These are phyloP conservation scores for Murina feae DNA, from an alignment of 2,113 vertebrate species.

Conservation along the genomic window DNA sequence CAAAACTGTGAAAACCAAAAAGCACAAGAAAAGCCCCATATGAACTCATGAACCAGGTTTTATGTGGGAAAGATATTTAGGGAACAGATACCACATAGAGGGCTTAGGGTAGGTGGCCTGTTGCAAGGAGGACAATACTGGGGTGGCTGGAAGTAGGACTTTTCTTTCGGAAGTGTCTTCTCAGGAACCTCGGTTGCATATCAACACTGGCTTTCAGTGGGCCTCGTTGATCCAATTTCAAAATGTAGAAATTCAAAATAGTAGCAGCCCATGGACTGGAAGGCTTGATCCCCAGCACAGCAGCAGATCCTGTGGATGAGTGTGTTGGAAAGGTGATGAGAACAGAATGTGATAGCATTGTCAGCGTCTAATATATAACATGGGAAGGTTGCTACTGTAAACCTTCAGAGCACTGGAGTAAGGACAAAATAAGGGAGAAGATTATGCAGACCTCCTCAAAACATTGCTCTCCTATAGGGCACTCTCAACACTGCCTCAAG, in stretches of 20 bases:
- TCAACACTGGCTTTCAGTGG: not conserved
- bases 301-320: not conserved
- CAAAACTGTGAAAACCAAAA: conserved; percentile 30
- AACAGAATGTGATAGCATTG: not conserved
- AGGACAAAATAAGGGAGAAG: not conserved
- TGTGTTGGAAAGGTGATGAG: not conserved
- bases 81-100: not conserved
- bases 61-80: conserved; percentile 29
- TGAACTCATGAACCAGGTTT: conserved; percentile 27
- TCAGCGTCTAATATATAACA: not conserved
- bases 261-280: not conserved
- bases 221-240: not conserved
- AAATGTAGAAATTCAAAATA: not conserved
- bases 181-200: not conserved
- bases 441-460: not conserved
- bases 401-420: not conserved
- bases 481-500: not conserved
- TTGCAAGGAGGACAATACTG: not conserved
- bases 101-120: not conserved
- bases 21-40: not conserved
- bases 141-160: not conserved
- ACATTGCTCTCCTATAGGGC: not conserved
- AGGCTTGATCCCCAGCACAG: not conserved
- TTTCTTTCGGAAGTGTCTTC: not conserved
- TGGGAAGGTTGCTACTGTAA: not conserved